phyloP scores from a whole-genome alignment of 2,113 vertebrate genomes.

The Nematolebias whitei region DNA sequence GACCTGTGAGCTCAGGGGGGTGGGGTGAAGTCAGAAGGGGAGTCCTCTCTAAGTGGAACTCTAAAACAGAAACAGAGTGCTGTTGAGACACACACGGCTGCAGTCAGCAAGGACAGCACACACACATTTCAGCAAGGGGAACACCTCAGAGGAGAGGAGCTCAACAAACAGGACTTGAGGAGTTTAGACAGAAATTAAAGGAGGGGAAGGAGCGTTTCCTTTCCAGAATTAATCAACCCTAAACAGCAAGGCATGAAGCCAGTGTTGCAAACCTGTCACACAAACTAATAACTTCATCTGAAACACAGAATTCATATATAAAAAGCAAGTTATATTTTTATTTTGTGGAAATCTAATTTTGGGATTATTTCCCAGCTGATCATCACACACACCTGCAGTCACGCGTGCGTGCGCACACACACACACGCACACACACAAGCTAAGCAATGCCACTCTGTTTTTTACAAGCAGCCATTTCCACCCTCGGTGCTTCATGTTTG shows the following conservation, averaged over 20 bases:
- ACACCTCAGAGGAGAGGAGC: constrained; percentile 36
- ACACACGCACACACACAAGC: constrained; percentile 12
- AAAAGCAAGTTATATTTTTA: neutral
- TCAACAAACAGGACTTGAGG: constrained; percentile 26
- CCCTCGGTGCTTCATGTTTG: constrained; percentile 58
- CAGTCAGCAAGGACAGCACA: constrained; percentile 28
- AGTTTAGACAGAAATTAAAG: constrained; percentile 37
- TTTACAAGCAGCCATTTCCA: constrained; percentile 80
- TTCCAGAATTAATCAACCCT: constrained; percentile 8
- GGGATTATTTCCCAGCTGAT: constrained; percentile 8
- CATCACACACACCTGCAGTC: too few relatives aligned
- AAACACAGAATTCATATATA: constrained; percentile 13
- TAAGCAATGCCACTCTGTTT: constrained; percentile 64
- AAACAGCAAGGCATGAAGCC: constrained; percentile 26
- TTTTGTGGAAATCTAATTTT: constrained; percentile 8
- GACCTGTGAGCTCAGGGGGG: constrained; percentile 99
- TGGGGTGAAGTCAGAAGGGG: constrained; percentile 99
- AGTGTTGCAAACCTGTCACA: constrained; percentile 21
- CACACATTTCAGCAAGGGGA: constrained; percentile 32
- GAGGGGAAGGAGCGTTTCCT: constrained; percentile 21
- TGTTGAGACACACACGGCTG: constrained; percentile 72
- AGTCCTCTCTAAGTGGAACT: constrained; percentile 99
- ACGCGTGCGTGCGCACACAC: constrained; percentile 6
- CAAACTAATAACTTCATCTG: constrained; percentile 7
- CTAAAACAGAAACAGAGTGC: constrained; percentile 94